These are phyloP conservation scores for Drosophila maculinotata DNA, from an alignment of 2,888 invertebrate species.

Conservation along the genomic window DNA sequence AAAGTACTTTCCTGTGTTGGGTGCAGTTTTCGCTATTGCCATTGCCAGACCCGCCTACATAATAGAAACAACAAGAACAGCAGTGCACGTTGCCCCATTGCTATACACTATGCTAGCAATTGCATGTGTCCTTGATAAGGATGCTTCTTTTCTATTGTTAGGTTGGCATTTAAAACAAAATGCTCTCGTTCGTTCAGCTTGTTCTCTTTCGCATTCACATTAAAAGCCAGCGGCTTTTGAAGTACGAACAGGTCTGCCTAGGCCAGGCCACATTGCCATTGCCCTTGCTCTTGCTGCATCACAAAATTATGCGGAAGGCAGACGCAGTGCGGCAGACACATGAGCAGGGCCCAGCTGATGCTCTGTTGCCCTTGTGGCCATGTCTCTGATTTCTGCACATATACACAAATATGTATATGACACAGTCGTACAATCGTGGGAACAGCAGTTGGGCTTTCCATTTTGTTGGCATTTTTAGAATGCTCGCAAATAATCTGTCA, in stretches of 20 bases:
- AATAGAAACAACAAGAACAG: conserved; percentile 34
- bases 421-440: conserved; percentile 9
- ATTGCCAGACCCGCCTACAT: conserved; percentile 53
- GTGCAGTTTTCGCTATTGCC: conserved; percentile 59
- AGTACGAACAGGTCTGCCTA: conserved; percentile 56
- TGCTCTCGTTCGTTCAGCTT: conserved; percentile 35
- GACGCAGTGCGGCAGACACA: conserved; percentile 63
- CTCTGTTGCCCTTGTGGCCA: conserved; percentile 41
- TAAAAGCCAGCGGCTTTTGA: conserved; percentile 72
- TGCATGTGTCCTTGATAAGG: conserved; percentile 81
- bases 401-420: conserved; percentile 14
- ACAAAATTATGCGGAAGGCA: conserved; percentile 80
- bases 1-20: conserved; percentile 76
- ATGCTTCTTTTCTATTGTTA: conserved; percentile 81
- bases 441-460: too few species aligned
- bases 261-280: conserved; percentile 17
- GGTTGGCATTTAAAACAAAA: conserved; percentile 79
- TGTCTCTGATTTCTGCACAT: conserved; percentile 11
- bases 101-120: conserved; percentile 56
- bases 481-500: conserved; percentile 50
- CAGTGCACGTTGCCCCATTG: conserved; percentile 22
- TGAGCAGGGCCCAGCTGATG: conserved; percentile 42
- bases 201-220: conserved; percentile 37
- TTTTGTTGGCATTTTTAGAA: conserved; percentile 37
- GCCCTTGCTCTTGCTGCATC: conserved; percentile 31